These are phyloP conservation scores for Drosophila borealis DNA, from an alignment of 2,888 invertebrate species.

Conservation along the genomic window DNA sequence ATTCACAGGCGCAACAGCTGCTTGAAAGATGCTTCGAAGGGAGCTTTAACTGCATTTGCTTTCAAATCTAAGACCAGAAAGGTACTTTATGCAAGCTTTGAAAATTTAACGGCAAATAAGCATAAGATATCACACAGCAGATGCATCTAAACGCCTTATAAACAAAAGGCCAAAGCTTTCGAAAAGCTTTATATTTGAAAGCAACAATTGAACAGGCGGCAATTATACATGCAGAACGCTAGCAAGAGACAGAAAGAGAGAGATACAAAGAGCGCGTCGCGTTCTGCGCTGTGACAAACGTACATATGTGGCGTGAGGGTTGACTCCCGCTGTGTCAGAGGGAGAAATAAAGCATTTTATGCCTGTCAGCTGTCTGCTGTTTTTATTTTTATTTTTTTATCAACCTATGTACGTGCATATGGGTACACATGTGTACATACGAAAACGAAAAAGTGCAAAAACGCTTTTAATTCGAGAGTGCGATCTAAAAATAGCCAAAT, in stretches of 20 bases:
- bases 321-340: slow-evolving; percentile 27
- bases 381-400: slow-evolving; percentile 12
- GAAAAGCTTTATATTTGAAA: slow-evolving; percentile 49
- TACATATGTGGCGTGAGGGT: slow-evolving; percentile 31
- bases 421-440: slow-evolving; percentile 17
- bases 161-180: slow-evolving; percentile 23
- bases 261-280: slow-evolving; percentile 1
- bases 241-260: not conserved
- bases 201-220: not conserved
- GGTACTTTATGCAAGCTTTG: slow-evolving; percentile 3
- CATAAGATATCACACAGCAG: slow-evolving; percentile 14
- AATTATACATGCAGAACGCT: slow-evolving; percentile 1
- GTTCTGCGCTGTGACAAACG: slow-evolving; percentile 29
- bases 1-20: slow-evolving; percentile 52
- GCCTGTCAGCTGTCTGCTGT: slow-evolving; percentile 45
- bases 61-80: slow-evolving; percentile 2
- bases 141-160: slow-evolving; percentile 43
- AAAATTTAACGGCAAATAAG: slow-evolving; percentile 12
- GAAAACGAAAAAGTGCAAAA: slow-evolving; percentile 28
- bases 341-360: slow-evolving; percentile 29
- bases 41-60: slow-evolving; percentile 7
- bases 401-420: slow-evolving; percentile 4
- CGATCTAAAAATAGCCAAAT: slow-evolving; percentile 32
- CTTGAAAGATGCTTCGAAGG: slow-evolving; percentile 10
- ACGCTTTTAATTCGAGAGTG: slow-evolving; percentile 19